Evolutionary conservation across 2,113 vertebrate genomes (phyloP).

Genomic region (Mormyrus iriodes): DNA sequence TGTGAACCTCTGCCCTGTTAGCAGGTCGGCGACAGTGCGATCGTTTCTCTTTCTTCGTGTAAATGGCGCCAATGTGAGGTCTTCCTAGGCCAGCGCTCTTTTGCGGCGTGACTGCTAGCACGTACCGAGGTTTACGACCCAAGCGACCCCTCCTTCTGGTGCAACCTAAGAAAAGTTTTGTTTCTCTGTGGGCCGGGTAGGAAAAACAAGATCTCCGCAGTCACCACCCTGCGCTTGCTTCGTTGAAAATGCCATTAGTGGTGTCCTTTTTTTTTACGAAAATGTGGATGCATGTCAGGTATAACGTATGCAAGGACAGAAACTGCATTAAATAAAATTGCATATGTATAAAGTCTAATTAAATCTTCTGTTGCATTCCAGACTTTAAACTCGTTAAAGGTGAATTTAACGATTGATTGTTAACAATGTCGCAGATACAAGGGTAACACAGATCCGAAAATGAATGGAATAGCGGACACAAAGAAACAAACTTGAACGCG

Average conservation of each 20-base stretch:
- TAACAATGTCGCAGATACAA: neutral
- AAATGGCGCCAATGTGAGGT: neutral
- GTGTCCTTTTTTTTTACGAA: neutral
- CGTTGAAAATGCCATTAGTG: neutral
- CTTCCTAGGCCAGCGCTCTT: no score
- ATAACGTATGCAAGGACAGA: neutral
- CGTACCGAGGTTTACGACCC: conserved; percentile 10
- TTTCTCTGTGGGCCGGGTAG: neutral
- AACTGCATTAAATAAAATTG: neutral
- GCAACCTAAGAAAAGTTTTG: neutral
- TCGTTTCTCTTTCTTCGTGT: neutral
- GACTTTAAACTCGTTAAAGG: neutral
- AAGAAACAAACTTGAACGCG: neutral
- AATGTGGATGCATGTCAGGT: neutral
- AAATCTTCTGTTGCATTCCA: neutral
- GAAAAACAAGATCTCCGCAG: neutral
- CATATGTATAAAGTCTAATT: neutral
- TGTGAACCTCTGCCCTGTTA: neutral
- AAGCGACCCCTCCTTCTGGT: neutral
- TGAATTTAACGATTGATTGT: neutral
- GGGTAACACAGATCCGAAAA: neutral
- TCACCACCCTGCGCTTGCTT: neutral
- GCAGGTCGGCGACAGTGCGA: neutral
- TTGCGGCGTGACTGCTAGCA: conserved; percentile 6
- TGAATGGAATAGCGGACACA: neutral